Evolutionary conservation across 2,888 invertebrate genomes (phyloP).

Genomic region (Cryptocephalus moraei): DNA sequence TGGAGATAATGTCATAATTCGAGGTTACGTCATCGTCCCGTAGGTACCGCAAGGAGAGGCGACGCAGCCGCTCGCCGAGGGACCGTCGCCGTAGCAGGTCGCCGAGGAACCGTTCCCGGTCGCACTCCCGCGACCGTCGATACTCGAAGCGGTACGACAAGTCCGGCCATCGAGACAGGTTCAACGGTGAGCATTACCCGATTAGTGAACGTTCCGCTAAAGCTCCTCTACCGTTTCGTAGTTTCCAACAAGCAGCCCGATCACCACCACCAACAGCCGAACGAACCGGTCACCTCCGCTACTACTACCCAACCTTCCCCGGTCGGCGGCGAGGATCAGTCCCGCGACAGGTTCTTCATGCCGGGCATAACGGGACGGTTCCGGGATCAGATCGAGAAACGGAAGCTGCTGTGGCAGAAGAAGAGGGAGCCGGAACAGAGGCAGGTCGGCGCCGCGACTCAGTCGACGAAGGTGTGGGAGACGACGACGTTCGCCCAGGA

Average conservation of each 20-base stretch:
- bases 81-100: slow-evolving; percentile 25
- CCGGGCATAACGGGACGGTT: slow-evolving; percentile 54
- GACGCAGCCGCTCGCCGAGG: slow-evolving; percentile 20
- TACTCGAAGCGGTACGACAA: slow-evolving; percentile 34
- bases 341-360: slow-evolving; percentile 29
- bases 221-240: too few relatives aligned
- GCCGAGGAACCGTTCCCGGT: slow-evolving; percentile 25
- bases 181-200: background rate
- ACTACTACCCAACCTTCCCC: too few relatives aligned
- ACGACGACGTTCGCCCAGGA: slow-evolving; percentile 83
- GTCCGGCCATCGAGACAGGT: slow-evolving; percentile 24
- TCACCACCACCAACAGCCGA: too few relatives aligned
- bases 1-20: too few relatives aligned
- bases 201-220: background rate
- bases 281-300: too few relatives aligned
- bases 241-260: too few relatives aligned
- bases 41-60: slow-evolving; percentile 11
- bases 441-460: slow-evolving; percentile 18
- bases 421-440: slow-evolving; percentile 36
- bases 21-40: slow-evolving; percentile 1
- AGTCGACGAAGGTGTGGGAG: slow-evolving; percentile 51
- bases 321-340: slow-evolving; percentile 3
- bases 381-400: slow-evolving; percentile 81
- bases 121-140: slow-evolving; percentile 19
- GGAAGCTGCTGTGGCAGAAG: slow-evolving; percentile 84